These are phyloP conservation scores for Osmerus eperlanus DNA, from an alignment of 2,113 vertebrate genomes.

Conservation along the genomic window DNA sequence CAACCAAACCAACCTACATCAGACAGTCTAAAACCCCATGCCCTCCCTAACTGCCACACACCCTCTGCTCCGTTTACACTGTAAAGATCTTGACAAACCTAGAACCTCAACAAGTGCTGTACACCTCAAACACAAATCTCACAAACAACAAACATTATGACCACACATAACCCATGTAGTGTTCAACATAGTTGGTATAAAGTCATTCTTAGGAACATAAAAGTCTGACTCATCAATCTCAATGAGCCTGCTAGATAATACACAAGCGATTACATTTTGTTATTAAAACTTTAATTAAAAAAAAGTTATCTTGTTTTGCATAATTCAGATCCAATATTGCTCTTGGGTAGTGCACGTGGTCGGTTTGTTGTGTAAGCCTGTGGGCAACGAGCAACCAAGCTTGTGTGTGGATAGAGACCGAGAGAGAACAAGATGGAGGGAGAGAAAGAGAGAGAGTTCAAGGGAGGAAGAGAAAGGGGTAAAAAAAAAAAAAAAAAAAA, in stretches of 20 bases:
- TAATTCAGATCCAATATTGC: constrained; percentile 35
- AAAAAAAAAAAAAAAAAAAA: constrained; percentile 6
- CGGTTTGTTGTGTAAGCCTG: constrained; percentile 34
- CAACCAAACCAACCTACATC: background rate
- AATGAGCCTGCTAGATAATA: background rate
- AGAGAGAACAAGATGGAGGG: constrained; percentile 13
- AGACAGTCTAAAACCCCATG: background rate
- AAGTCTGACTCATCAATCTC: too few relatives aligned
- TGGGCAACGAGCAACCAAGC: constrained; percentile 23
- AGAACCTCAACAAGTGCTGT: background rate
- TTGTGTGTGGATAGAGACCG: background rate
- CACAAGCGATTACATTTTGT: constrained; percentile 9
- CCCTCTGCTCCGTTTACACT: background rate
- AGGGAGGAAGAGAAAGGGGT: background rate
- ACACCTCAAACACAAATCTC: background rate
- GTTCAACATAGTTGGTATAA: constrained; percentile 1
- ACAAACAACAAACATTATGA: background rate
- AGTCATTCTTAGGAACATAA: background rate
- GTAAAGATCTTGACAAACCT: too few relatives aligned
- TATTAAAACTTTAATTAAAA: constrained; percentile 49
- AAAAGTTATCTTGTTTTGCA: constrained; percentile 31
- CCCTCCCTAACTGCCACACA: background rate
- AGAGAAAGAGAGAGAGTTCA: background rate
- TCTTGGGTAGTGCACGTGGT: background rate
- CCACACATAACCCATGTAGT: background rate